Evolutionary conservation across 1,140 invertebrate species (phyloP).

Genomic region (Andrena cerasifolii): DNA sequence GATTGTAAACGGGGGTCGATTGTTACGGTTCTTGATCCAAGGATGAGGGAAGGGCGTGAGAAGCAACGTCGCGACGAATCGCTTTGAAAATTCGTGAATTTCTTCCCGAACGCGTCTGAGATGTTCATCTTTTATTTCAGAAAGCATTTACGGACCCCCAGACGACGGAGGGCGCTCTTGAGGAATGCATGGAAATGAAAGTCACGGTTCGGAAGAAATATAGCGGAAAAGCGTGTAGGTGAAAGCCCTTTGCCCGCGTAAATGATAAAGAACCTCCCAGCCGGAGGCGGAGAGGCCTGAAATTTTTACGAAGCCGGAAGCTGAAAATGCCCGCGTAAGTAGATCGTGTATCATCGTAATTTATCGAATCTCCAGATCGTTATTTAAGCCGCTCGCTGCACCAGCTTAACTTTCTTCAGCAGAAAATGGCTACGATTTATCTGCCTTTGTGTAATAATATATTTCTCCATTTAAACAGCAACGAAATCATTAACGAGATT

Average conservation of each 20-base stretch:
- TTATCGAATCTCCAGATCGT: not conserved
- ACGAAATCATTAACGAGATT: no score
- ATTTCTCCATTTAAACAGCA: no score
- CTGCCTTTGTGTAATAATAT: not conserved
- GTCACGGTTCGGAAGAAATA: conserved; percentile 27
- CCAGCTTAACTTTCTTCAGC: not conserved
- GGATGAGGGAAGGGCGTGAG: not conserved
- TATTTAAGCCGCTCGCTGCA: not conserved
- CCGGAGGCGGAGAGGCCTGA: not conserved
- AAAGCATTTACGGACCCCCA: conserved; percentile 12
- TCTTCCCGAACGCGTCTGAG: not conserved
- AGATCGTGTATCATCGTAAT: not conserved
- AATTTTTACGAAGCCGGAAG: conserved; percentile 10
- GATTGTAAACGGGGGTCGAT: no score
- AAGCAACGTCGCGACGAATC: no score
- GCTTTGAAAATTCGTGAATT: no score
- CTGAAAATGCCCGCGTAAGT: not conserved
- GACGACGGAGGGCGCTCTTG: not conserved
- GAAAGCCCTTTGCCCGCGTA: conserved; percentile 29
- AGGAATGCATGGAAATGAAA: conserved; percentile 40
- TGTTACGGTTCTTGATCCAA: no score
- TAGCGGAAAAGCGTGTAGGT: conserved; percentile 6
- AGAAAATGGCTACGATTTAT: not conserved
- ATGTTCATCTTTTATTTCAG: not conserved
- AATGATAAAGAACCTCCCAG: conserved; percentile 30